Percentiles rank a stretch among this genome's conserved stretches.
phyloP scores from a whole-genome alignment of 2,113 vertebrate species.

The Sander lucioperca region DNA sequence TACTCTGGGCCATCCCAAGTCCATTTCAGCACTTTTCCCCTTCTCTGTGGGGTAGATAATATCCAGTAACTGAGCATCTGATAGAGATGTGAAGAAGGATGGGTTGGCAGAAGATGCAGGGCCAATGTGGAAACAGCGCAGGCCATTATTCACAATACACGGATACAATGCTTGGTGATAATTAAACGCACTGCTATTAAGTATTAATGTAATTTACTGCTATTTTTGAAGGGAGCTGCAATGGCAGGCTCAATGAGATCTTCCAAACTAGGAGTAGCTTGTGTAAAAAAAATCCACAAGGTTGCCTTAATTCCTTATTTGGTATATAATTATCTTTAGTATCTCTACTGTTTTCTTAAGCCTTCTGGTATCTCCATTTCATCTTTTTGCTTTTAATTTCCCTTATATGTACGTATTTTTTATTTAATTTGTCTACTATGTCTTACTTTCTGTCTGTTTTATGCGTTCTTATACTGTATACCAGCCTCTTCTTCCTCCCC shows the following conservation, averaged over 20 bases:
- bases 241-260: constrained; percentile 28
- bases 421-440: neutral
- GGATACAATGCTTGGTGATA: constrained; percentile 37
- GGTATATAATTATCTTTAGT: neutral
- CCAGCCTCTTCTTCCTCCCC: neutral
- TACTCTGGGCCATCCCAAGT: constrained; percentile 36
- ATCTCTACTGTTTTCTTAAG: neutral
- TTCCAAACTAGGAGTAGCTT: constrained; percentile 24
- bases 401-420: neutral
- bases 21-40: constrained; percentile 53
- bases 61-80: constrained; percentile 49
- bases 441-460: constrained; percentile 1
- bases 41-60: constrained; percentile 28
- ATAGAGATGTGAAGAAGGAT: constrained; percentile 50
- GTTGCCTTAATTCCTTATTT: neutral
- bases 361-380: neutral
- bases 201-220: constrained; percentile 26
- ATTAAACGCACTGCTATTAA: constrained; percentile 39
- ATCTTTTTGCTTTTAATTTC: neutral
- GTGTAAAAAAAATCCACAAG: neutral
- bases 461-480: neutral
- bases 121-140: constrained; percentile 54
- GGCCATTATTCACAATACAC: constrained; percentile 45
- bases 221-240: constrained; percentile 9
- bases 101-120: constrained; percentile 35